Evolutionary conservation across 2,797 vertebrate species (phyloP).

Genomic region (Orestias chungarensis): DNA sequence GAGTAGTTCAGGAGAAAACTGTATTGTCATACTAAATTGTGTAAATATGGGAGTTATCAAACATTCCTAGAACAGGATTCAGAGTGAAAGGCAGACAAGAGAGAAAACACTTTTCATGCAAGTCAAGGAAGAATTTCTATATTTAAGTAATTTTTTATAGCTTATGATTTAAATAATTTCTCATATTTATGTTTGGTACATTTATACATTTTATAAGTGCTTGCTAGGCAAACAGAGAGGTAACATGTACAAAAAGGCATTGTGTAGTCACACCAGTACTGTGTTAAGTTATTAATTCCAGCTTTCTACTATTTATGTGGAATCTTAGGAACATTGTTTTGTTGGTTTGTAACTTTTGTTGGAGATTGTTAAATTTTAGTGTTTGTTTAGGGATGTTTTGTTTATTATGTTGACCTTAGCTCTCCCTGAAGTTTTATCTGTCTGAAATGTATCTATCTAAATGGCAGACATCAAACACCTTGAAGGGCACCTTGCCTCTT

Average conservation of each 20-base stretch:
- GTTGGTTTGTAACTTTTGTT: too few species aligned
- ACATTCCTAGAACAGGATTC: background rate
- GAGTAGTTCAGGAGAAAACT: constrained; percentile 8
- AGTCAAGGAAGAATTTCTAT: background rate
- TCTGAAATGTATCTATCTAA: too few species aligned
- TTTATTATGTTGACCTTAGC: too few species aligned
- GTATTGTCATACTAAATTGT: constrained; percentile 8
- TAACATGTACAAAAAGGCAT: background rate
- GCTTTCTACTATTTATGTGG: too few species aligned
- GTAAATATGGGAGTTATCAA: background rate
- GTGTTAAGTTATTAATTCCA: too few species aligned
- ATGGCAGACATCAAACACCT: too few species aligned
- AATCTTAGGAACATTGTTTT: too few species aligned
- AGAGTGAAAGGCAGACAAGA: background rate
- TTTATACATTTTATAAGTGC: background rate
- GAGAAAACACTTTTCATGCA: background rate
- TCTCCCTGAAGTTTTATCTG: too few species aligned
- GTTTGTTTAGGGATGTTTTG: too few species aligned
- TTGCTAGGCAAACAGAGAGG: background rate
- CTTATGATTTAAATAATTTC: background rate
- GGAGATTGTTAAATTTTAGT: too few species aligned
- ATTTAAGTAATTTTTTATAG: background rate
- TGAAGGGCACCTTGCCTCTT: too few species aligned
- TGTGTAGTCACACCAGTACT: background rate
- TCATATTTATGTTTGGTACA: background rate